Conservation (phyloP, 2,113 vertebrate genomes). For the Grus americana region DNA sequence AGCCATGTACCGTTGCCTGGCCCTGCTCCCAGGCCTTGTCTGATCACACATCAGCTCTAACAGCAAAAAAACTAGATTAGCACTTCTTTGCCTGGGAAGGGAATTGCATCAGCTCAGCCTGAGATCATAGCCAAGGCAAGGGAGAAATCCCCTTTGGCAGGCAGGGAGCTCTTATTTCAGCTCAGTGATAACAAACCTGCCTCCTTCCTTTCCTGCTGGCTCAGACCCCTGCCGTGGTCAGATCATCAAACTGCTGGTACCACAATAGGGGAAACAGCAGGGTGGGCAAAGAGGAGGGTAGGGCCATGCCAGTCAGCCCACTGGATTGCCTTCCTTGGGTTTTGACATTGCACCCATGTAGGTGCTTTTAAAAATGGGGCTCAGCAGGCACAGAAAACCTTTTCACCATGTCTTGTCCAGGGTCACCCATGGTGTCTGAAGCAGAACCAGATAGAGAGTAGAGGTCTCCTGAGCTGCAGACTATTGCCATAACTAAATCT, state of each 20-base stretch:
- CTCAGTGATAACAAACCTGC: neutral
- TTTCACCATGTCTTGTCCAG: neutral
- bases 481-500: neutral
- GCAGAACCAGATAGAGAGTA: neutral
- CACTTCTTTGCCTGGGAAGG: neutral
- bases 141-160: neutral
- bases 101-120: neutral
- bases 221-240: neutral
- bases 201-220: neutral
- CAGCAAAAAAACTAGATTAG: neutral
- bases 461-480: neutral
- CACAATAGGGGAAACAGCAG: rapidly evolving
- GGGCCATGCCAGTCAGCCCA: neutral
- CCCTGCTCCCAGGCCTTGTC: neutral
- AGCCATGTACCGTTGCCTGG: neutral
- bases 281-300: rapidly evolving
- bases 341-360: neutral
- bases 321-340: neutral
- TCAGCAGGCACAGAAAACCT: neutral
- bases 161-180: neutral
- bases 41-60: neutral
- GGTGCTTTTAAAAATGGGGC: neutral
- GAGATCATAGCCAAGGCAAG: neutral
- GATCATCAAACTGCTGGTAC: neutral
- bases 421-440: neutral